Conservation (phyloP, 2,888 invertebrate genomes). For the Dastarcus helophoroides region DNA sequence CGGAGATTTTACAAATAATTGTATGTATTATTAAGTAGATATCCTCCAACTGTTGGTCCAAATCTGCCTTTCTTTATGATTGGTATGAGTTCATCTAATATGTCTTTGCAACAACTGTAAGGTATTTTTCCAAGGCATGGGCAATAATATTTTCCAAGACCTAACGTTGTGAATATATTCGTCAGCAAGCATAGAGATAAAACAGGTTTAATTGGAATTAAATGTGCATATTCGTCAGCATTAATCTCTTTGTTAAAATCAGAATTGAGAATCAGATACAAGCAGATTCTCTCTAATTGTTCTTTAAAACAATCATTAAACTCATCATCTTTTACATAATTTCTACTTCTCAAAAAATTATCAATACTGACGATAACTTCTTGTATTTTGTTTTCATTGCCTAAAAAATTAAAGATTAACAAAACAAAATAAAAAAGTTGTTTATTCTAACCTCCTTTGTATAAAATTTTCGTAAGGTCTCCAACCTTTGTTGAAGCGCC, state of each 20-base stretch:
- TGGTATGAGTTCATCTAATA: constrained; percentile 23
- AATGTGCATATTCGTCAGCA: constrained; percentile 25
- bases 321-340: constrained; percentile 18
- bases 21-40: constrained; percentile 8
- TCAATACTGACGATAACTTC: constrained; percentile 17
- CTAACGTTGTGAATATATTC: constrained; percentile 21
- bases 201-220: constrained; percentile 25
- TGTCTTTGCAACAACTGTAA: constrained; percentile 17
- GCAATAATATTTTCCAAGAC: constrained; percentile 20
- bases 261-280: constrained; percentile 30
- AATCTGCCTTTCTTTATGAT: constrained; percentile 20
- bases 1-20: constrained; percentile 3
- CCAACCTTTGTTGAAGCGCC: constrained; percentile 21
- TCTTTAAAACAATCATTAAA: constrained; percentile 14
- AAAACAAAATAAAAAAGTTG: not conserved
- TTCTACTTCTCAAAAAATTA: constrained; percentile 17
- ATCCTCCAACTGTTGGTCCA: constrained; percentile 4
- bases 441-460: constrained; percentile 25
- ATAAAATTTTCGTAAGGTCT: constrained; percentile 26
- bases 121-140: constrained; percentile 20
- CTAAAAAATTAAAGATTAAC: constrained; percentile 15
- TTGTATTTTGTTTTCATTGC: constrained; percentile 25
- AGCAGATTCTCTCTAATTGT: constrained; percentile 22
- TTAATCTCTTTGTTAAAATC: constrained; percentile 20
- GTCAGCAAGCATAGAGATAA: constrained; percentile 28